Base-by-base conservation (phyloP, 1,140 invertebrate genomes). In the Cyclina sinensis region DNA sequence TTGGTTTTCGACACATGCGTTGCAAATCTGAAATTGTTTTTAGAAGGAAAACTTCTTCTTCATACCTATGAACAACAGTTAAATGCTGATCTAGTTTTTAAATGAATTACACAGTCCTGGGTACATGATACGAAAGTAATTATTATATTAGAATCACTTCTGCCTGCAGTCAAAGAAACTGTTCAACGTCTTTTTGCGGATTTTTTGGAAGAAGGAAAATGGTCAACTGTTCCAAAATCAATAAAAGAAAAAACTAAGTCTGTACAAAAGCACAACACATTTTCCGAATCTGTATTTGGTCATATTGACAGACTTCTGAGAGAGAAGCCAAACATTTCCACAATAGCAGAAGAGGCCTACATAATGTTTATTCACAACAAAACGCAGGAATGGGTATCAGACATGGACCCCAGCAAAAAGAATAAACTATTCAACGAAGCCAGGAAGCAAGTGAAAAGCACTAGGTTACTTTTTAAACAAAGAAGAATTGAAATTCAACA, bases 401-500 rank as follows among this genome's bases (percentile, higher is more conserved):
- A 48, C 11, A 83, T 21, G 48, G 24, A 39, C 18, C 16, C 46
- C 12, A 43, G 27, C n/a, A 68, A 46, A 43, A 83, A 48, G 59
- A 83, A 46, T 59, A 12, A 83, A n/a, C 5, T 83, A 9, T 46
- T 68, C 11, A 51, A 32, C 24, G 24, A 68, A 9, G 57, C 80
- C 12, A 21, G 59, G 12, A 83, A 83, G n/a, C 14, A 62, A 54
- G 84, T 86, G 14, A 86, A 74, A 48, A 59, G 43, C 32, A 62
- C 24, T n/a, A 32, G 73, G 24, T 16, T 37, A 39, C 21, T 73
- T 37, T 62, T 59, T 86, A 62, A 73, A 32, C 16, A 59, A 74
- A 86, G 73, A 57, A 85, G 57, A 74, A 85, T 16, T 62, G 80
- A 62, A 68, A 82, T 62, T 21, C 32, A 82, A 82, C 30, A 81